Evolutionary conservation across 92 coral and sea anemone species (phyloP), one percentile per base, ranked within the genome.

Genomic region (Epizoanthus rinbou): DNA sequence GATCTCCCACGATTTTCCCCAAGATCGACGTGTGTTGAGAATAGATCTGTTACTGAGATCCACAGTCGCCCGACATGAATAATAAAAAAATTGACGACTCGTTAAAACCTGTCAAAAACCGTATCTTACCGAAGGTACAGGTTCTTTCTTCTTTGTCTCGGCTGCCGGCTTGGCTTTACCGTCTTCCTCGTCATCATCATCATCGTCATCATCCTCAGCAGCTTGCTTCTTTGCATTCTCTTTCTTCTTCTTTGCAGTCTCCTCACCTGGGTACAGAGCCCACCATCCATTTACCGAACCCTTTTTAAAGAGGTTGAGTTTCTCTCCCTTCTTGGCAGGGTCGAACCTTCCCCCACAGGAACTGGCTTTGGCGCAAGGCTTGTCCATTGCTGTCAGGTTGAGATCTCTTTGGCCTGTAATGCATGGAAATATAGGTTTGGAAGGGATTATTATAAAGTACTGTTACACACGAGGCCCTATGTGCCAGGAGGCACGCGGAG

Each of bases 321-420:
- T 57, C 17, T 85, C 57, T 67, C 80, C 65, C 66, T 88, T 72
- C 57, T 80, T 54, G 52, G 57, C 80, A 25, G 92, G 92, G 57
- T 89, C 92, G 79, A 64, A 45, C 62, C 87, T 85, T 14, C 80
- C 64, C 21, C 89, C 92, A 64, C 92, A 89, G 9, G 67, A 74
- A 18, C 84, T 63, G 19, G 92, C 41, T 23, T 73, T 85, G 53
- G 74, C 64, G 47, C 92, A 85, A 8, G 92, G 92, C 45, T 79
- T 85, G 9, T 78, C 82, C 28, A 89, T 13, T 22, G 71, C 39
- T n/a, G 64, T 72, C 1, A 78, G 82, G 41, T 78, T 78, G 58
- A 78, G 71, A 22, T 78, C 82, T 23, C 82, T 62, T 39, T 78
- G 82, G 33, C 82, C 82, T 78, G 31, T 3, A 23, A 6, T 22